phyloP scores from a whole-genome alignment of 2,888 invertebrate species.

The Macropis europaea region DNA sequence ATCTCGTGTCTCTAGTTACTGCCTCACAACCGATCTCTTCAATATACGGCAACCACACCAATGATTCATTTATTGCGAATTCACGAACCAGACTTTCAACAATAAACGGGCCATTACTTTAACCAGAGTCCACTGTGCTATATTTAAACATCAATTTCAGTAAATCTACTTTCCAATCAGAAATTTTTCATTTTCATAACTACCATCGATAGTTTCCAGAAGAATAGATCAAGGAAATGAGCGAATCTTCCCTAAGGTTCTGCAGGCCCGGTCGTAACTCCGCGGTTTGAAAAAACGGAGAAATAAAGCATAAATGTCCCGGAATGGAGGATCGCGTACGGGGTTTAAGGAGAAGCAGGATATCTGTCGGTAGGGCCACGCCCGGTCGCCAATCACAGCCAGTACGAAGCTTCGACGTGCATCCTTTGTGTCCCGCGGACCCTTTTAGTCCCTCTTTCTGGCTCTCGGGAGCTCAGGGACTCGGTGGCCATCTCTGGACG shows the following conservation, averaged over 20 bases:
- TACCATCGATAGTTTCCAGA: too few species aligned
- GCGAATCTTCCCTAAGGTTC: background rate
- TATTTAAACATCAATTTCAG: too few species aligned
- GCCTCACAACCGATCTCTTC: too few species aligned
- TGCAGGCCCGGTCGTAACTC: too few species aligned
- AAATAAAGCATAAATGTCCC: conserved; percentile 2
- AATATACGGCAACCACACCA: too few species aligned
- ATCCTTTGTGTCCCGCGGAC: conserved; percentile 72
- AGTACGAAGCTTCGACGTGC: conserved; percentile 64
- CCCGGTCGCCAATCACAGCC: conserved; percentile 74
- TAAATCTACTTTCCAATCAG: too few species aligned
- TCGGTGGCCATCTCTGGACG: conserved; percentile 76
- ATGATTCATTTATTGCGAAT: too few species aligned
- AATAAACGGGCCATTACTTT: too few species aligned
- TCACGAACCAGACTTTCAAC: too few species aligned
- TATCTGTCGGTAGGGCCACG: conserved; percentile 68
- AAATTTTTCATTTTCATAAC: too few species aligned
- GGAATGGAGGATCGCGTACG: conserved; percentile 10
- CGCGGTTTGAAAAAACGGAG: background rate
- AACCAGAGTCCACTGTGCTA: too few species aligned
- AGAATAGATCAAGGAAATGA: background rate
- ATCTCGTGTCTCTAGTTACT: too few species aligned
- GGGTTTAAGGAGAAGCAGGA: conserved; percentile 57
- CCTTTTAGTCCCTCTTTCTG: conserved; percentile 62
- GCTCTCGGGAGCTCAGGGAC: conserved; percentile 60